A percentile compares a stretch with the other conserved stretches of the same genome.
These are phyloP conservation scores for Poeciliopsis gracilis DNA, from an alignment of 2,797 vertebrate genomes.

Conservation along the genomic window DNA sequence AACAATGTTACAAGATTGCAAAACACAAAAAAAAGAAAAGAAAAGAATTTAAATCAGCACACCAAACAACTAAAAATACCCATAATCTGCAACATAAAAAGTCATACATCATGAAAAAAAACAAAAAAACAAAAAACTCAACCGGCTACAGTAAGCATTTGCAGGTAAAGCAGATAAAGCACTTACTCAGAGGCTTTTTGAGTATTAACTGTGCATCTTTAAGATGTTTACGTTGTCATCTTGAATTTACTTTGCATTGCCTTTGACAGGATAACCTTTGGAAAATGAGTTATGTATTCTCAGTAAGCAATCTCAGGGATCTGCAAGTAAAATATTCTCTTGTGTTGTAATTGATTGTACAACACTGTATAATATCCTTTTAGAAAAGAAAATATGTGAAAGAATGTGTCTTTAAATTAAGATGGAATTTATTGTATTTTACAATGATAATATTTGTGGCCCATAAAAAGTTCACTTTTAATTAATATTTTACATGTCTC, in stretches of 20 bases:
- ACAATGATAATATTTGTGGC: not conserved
- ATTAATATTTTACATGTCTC: not conserved
- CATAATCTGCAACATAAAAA: not conserved
- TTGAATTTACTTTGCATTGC: not conserved
- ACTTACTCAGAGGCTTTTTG: not conserved
- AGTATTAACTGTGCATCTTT: not conserved
- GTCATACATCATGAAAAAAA: not conserved
- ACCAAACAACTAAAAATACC: not conserved
- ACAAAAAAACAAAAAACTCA: not conserved
- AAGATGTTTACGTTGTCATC: not conserved
- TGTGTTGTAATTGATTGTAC: not conserved
- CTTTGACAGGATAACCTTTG: not conserved
- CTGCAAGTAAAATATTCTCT: not conserved
- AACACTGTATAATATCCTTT: not conserved
- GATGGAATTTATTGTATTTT: not conserved
- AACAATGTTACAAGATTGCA: not conserved
- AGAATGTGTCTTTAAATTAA: not conserved
- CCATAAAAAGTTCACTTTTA: not conserved
- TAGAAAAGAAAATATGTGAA: not conserved
- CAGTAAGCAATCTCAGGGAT: not conserved
- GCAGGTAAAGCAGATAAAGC: not conserved
- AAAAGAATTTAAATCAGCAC: not conserved
- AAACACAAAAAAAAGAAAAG: not conserved
- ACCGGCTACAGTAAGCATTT: not conserved
- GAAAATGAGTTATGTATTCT: not conserved